These are phyloP conservation scores for Sisyra terminalis DNA, from an alignment of 2,888 invertebrate genomes.

Conservation along the genomic window DNA sequence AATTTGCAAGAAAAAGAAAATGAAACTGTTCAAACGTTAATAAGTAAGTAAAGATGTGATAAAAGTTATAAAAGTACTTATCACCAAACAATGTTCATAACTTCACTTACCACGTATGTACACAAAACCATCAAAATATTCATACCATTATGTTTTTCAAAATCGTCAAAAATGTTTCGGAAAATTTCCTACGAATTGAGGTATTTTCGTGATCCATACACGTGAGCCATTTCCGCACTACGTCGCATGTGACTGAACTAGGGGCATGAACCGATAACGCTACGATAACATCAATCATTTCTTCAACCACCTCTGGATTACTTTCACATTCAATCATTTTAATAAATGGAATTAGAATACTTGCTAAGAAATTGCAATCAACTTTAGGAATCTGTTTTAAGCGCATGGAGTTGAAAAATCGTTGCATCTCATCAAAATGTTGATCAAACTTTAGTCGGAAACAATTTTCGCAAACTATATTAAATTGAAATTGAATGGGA, in stretches of 20 bases:
- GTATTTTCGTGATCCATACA: conserved; percentile 22
- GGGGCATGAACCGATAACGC: conserved; percentile 26
- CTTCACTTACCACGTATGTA: no score
- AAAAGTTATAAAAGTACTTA: no score
- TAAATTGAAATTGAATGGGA: no score
- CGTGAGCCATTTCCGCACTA: conserved; percentile 25
- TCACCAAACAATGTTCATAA: no score
- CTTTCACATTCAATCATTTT: conserved; percentile 17
- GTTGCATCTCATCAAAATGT: no score
- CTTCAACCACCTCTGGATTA: conserved; percentile 19
- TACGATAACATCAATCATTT: conserved; percentile 24
- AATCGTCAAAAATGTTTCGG: conserved; percentile 1
- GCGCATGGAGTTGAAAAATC: no score
- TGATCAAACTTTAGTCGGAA: no score
- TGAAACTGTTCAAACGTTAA: no score
- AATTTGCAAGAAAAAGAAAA: no score
- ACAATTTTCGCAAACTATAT: no score
- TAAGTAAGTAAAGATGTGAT: no score
- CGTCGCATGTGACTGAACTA: conserved; percentile 23
- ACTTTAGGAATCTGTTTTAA: neutral
- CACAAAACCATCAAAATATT: neutral
- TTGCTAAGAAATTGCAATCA: neutral
- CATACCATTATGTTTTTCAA: neutral
- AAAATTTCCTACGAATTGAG: conserved; percentile 22
- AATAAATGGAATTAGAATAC: conserved; percentile 16